These are phyloP conservation scores for Ruditapes philippinarum DNA, from an alignment of 1,140 invertebrate species.

Conservation along the genomic window DNA sequence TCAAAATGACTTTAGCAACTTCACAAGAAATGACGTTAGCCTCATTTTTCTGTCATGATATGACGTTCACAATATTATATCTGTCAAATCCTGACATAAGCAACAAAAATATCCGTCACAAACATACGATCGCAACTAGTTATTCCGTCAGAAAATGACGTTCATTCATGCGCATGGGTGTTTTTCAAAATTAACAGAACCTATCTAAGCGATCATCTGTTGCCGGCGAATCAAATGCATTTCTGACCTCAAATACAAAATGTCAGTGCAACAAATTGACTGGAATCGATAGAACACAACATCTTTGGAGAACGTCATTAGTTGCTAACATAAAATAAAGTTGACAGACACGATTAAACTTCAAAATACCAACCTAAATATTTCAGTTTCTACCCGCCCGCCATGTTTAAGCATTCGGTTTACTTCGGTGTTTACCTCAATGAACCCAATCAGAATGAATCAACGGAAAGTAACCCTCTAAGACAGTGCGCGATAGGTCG, in stretches of 20 bases:
- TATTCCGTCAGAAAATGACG: conserved; percentile 25
- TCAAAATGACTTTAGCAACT: conserved; percentile 43
- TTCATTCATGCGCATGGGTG: conserved; percentile 17
- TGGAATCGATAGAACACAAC: not conserved
- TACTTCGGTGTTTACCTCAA: conserved; percentile 19
- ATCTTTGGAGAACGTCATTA: conserved; percentile 31
- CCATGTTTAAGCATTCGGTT: conserved; percentile 27
- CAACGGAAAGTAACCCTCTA: conserved; percentile 10
- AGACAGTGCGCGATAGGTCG: not conserved
- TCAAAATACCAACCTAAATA: conserved; percentile 30
- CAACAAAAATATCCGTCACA: conserved; percentile 45
- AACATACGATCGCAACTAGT: conserved; percentile 34
- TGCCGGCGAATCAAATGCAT: conserved; percentile 29
- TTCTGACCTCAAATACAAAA: conserved; percentile 6
- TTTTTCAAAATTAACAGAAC: not conserved
- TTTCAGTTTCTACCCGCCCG: not conserved
- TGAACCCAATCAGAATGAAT: not conserved
- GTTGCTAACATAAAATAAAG: conserved; percentile 37
- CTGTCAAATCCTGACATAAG: conserved; percentile 32
- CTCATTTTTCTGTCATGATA: conserved; percentile 18
- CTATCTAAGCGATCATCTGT: not conserved
- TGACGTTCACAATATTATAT: conserved; percentile 23
- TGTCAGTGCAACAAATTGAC: not conserved
- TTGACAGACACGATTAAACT: conserved; percentile 36
- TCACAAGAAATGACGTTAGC: conserved; percentile 30